Evolutionary conservation across 2,888 invertebrate species (phyloP).

Genomic region (Pomacea canaliculata): DNA sequence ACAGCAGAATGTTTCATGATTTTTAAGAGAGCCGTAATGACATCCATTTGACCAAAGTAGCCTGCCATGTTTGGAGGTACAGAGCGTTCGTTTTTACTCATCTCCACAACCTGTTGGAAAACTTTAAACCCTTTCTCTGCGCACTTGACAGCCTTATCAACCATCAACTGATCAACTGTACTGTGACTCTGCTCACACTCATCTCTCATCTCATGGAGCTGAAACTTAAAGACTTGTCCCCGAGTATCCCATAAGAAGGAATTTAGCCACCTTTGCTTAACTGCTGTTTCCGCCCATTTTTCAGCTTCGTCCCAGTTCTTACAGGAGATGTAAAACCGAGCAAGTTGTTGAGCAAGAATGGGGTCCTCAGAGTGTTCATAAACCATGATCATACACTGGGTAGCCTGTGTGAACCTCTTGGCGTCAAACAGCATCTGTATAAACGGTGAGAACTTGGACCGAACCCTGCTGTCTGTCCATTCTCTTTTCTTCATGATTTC

Average conservation of each 20-base stretch:
- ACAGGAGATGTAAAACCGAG: constrained; percentile 36
- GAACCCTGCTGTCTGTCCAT: constrained; percentile 7
- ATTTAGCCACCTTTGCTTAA: constrained; percentile 33
- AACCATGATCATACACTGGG: constrained; percentile 25
- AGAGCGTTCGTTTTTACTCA: constrained; percentile 25
- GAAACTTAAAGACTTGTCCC: constrained; percentile 49
- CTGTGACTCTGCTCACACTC: constrained; percentile 3
- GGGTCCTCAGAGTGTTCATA: constrained; percentile 38
- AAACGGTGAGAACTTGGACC: constrained; percentile 36
- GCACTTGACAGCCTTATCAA: constrained; percentile 13
- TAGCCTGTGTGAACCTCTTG: constrained; percentile 32
- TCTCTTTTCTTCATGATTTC: constrained; percentile 18
- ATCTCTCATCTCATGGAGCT: constrained; percentile 29
- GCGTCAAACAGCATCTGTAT: constrained; percentile 32
- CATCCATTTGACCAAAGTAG: constrained; percentile 35
- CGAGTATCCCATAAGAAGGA: constrained; percentile 56
- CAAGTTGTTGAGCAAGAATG: constrained; percentile 40
- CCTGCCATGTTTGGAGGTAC: constrained; percentile 32
- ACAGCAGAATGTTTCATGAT: constrained; percentile 12
- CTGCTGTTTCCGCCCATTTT: constrained; percentile 37
- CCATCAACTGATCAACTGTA: background rate
- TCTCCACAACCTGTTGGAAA: constrained; percentile 27
- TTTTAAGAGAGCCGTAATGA: constrained; percentile 25
- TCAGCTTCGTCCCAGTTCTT: constrained; percentile 39
- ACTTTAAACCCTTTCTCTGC: constrained; percentile 18